These are phyloP conservation scores for Portunus trituberculatus DNA, from an alignment of 1,140 invertebrate species.

Conservation along the genomic window DNA sequence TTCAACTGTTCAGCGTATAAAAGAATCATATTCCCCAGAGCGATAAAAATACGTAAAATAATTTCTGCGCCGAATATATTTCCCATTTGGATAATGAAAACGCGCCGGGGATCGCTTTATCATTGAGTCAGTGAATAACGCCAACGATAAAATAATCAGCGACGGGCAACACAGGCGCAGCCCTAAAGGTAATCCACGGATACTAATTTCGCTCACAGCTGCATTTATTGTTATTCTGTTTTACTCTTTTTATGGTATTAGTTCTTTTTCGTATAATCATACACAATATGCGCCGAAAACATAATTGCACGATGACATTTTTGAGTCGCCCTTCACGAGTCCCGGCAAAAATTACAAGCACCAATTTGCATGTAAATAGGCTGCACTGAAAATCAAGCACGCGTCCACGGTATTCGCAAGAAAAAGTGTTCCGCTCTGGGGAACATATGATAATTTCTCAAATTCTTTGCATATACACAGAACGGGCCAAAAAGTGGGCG, in stretches of 20 bases:
- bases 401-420: constrained; percentile 65
- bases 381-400: constrained; percentile 69
- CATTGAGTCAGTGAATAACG: constrained; percentile 52
- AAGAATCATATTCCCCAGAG: constrained; percentile 41
- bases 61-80: constrained; percentile 43
- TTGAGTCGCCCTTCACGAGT: constrained; percentile 55
- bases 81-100: constrained; percentile 55
- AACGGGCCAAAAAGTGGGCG: constrained; percentile 44
- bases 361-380: constrained; percentile 72
- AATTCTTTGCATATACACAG: constrained; percentile 73
- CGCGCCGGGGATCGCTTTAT: constrained; percentile 39
- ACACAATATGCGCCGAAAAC: constrained; percentile 66
- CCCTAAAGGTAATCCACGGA: constrained; percentile 34
- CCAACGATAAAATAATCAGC: constrained; percentile 42
- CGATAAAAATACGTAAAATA: constrained; percentile 37
- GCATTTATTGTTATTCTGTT: constrained; percentile 54
- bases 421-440: constrained; percentile 67
- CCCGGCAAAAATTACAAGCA: constrained; percentile 45
- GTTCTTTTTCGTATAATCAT: constrained; percentile 66
- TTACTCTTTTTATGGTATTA: not conserved
- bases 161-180: not conserved
- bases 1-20: not conserved
- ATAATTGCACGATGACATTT: constrained; percentile 73
- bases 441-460: constrained; percentile 73
- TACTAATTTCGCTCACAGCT: constrained; percentile 55